Evolutionary conservation across 2,888 invertebrate species (phyloP).

Genomic region (Anticlea derivata): DNA sequence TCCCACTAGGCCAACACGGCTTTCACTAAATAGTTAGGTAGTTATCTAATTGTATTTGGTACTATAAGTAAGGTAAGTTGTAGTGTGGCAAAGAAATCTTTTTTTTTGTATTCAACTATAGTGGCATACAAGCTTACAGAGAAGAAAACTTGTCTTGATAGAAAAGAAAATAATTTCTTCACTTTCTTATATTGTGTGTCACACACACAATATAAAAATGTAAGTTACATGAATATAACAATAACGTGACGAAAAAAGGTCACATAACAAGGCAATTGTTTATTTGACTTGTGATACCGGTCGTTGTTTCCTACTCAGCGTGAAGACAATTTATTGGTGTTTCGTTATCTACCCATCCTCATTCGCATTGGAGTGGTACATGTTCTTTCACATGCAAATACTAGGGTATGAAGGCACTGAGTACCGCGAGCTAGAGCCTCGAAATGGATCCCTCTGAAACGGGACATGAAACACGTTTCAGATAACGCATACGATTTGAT

Average conservation of each 20-base stretch:
- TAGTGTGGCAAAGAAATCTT: no score
- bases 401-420: conserved; percentile 40
- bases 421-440: conserved; percentile 21
- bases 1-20: no score
- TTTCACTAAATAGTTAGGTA: no score
- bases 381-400: conserved; percentile 71
- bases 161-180: no score
- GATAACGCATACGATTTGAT: conserved; percentile 70
- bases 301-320: conserved; percentile 1
- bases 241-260: not conserved
- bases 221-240: no score
- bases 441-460: conserved; percentile 39
- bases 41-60: no score
- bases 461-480: conserved; percentile 69
- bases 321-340: conserved; percentile 30
- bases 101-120: no score
- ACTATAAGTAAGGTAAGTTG: no score
- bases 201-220: no score
- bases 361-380: conserved; percentile 49
- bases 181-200: no score
- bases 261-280: not conserved
- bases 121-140: no score
- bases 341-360: conserved; percentile 47
- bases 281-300: conserved; percentile 9
- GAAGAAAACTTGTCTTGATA: no score